Evolutionary conservation across 2,797 vertebrate genomes (phyloP), one percentile per base, ranked within the genome.

Genomic region (Columba guinea): DNA sequence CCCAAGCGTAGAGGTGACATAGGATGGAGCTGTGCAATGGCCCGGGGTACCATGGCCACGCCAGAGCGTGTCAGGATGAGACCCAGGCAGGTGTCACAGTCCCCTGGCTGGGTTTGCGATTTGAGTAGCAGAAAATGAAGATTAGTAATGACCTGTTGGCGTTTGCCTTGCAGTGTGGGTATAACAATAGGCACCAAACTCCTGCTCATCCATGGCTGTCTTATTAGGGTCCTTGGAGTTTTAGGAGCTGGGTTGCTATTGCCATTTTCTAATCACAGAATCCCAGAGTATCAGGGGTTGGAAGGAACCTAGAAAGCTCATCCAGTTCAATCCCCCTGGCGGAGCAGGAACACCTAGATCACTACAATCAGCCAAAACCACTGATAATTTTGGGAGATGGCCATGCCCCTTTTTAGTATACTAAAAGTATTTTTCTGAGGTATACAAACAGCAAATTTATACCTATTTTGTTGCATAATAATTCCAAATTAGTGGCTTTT

Each of bases 211-310:
- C 7, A 0, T 3, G 19, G 58, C 82, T 48, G 78, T 14, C 44
- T 44, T 44, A 44, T 44, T 44, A 44, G 44, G 44, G 41, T 95
- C 70, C 93, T 95, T 81, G 1, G 78, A 94, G 94, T 89, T 95
- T 97, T 79, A 89, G 93, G 95, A 88, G 91, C 87, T 95, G 93
- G 73, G 82, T 86, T 94, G 62, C 71, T 94, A 32, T 90, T 96
- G 81, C 89, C 52, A 16, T 96, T 96, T 97, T 91, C 77, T 92
- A 83, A 34, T 96, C 56, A 9, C 49, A 39, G 39, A 39, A 39
- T 39, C 39, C 13, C 39, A 39, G 5, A 39, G 13, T 39, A 14
- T 39, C 39, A 39, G 39, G 39, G 39, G 13, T 39, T 39, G 39
- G 39, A 39, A 39, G 39, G 39, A 12, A 39, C 39, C 39, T 39